These are phyloP conservation scores for Drosophila kikkawai DNA, from an alignment of 1,140 invertebrate genomes.

Conservation along the genomic window DNA sequence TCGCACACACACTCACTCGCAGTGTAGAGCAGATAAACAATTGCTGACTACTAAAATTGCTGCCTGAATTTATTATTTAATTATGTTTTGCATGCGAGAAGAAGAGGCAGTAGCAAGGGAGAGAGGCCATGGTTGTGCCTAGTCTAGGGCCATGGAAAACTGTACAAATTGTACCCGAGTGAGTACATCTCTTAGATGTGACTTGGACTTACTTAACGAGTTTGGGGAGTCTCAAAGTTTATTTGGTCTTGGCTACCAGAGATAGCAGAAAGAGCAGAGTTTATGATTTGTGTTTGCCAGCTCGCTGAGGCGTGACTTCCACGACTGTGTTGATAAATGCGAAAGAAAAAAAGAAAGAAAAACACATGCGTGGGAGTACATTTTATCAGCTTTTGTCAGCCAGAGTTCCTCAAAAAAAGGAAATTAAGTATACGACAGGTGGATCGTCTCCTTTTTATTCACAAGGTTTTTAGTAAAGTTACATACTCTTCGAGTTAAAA, in stretches of 20 bases:
- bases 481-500: neutral
- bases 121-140: constrained; percentile 2
- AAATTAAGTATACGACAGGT: constrained; percentile 19
- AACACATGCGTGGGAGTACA: neutral
- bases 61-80: constrained; percentile 70
- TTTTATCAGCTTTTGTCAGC: constrained; percentile 8
- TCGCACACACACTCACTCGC: neutral
- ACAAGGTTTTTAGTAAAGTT: neutral
- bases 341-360: neutral
- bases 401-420: neutral
- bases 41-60: constrained; percentile 45
- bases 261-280: constrained; percentile 16
- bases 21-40: constrained; percentile 34
- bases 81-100: constrained; percentile 51
- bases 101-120: neutral
- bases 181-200: constrained; percentile 10
- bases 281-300: constrained; percentile 41
- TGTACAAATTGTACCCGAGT: constrained; percentile 36
- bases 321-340: constrained; percentile 12
- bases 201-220: constrained; percentile 23
- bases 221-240: constrained; percentile 34
- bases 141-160: constrained; percentile 15
- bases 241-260: constrained; percentile 18
- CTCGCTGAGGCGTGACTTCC: constrained; percentile 26
- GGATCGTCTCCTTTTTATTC: neutral